Base-by-base conservation (phyloP, 2,888 invertebrate species). In the Machimus atricapillus region DNA sequence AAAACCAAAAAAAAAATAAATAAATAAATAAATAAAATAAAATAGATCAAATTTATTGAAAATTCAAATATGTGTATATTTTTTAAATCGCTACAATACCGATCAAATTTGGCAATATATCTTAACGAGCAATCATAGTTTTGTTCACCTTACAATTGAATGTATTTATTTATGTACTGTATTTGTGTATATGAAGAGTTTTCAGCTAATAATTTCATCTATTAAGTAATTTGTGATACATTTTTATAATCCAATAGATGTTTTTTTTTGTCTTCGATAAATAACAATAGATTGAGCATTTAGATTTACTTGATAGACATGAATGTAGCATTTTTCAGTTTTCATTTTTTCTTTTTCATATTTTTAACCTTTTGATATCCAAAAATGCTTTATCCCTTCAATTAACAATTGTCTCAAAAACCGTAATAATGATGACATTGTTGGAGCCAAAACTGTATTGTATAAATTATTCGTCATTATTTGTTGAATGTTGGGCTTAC, bases 101-200 rank as follows among this genome's bases (percentile, higher is more conserved):
- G 40, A 37, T 12, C 23, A 83, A 66, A 66, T 83, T 83, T 66
- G 82, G 58, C 82, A 66, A 83, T 37, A 83, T 66, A 83, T 19
- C 56, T 66, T 56, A 56, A 66, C 27, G 23, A 66, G 66, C 66
- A 66, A 56, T 81, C 23, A 56, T 78, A 79, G 79, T 52, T 79
- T 46, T 52, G 79, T 79, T 79, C 46, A 79, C 52, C 58, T 58
- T 58, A 58, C 16, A 58, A 58, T 66, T 66, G 66, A 66, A 27
- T 66, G 66, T 79, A 40, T 78, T 78, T 78, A 46, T 79, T 27
- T 79, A 79, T 52, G 79, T 79, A 52, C 52, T 79, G 79, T 79
- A 52, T 40, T 79, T 52, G 79, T 79, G 52, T 79, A 79, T 52
- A 79, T 79, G 52, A 66, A 66, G 23, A n/a, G 66, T 66, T 66